A percentile compares a stretch with the other conserved stretches of the same genome.
Evolutionary conservation across 2,797 vertebrate species (phyloP).

Genomic region (Cephalopachus bancanus): DNA sequence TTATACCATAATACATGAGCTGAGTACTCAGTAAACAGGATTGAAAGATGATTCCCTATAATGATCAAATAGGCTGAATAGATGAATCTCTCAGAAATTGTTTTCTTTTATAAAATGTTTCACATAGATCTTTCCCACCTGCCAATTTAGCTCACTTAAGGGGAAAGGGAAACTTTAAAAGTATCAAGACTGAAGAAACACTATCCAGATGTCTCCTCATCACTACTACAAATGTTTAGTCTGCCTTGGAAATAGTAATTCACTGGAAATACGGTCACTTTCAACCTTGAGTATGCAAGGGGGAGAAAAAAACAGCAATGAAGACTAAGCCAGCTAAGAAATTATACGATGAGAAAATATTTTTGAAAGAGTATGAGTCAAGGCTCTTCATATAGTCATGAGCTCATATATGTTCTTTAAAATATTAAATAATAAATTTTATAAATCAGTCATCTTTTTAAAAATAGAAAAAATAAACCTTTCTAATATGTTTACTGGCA

Average conservation of each 20-base stretch:
- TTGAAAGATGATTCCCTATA: constrained; percentile 25
- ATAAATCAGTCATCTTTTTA: constrained; percentile 15
- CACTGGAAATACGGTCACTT: constrained; percentile 17
- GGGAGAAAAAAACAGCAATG: neutral
- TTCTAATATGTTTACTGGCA: neutral
- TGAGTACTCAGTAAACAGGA: neutral
- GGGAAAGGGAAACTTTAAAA: constrained; percentile 27
- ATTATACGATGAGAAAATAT: neutral
- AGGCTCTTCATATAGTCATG: neutral
- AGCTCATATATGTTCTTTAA: neutral
- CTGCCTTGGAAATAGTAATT: constrained; percentile 46
- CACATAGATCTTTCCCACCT: constrained; percentile 24
- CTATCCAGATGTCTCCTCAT: neutral
- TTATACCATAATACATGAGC: neutral
- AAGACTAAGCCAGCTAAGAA: neutral
- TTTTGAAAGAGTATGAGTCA: neutral
- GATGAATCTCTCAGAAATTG: constrained; percentile 14
- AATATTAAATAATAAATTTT: neutral
- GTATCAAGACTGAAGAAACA: neutral
- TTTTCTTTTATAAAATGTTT: constrained; percentile 54
- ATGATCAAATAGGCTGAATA: neutral
- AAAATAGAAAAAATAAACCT: neutral
- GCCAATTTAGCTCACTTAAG: constrained; percentile 27
- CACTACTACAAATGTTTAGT: neutral
- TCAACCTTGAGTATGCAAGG: neutral